Conservation (phyloP, 2,113 vertebrate species). For the Chloropsis hardwickii region DNA sequence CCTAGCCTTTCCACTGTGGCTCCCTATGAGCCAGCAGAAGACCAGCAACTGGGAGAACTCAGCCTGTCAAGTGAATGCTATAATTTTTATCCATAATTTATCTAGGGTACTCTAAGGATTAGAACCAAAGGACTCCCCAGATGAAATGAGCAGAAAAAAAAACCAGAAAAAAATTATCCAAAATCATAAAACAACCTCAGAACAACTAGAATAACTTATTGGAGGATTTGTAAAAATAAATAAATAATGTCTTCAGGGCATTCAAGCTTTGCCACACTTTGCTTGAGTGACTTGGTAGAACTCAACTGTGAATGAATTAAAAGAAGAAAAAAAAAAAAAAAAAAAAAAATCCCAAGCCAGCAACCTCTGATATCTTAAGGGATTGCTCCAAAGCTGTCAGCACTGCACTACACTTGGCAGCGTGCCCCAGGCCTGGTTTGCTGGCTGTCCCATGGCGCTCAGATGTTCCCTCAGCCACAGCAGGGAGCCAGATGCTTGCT, state of each 20-base stretch:
- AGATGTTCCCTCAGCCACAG: neutral
- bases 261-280: constrained; percentile 35
- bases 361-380: neutral
- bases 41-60: neutral
- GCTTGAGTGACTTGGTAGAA: constrained; percentile 8
- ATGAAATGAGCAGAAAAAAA: neutral
- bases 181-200: neutral
- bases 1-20: neutral
- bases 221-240: constrained; percentile 65
- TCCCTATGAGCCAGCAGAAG: neutral
- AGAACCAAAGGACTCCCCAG: constrained; percentile 11
- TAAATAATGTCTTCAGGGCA: constrained; percentile 8
- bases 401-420: neutral
- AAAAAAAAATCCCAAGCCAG: neutral
- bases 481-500: neutral
- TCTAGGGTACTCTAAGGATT: neutral
- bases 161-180: neutral
- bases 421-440: neutral
- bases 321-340: neutral
- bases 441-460: neutral
- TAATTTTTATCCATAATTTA: neutral
- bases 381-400: constrained; percentile 2
- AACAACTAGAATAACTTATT: constrained; percentile 45
- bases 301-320: neutral
- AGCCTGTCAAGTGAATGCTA: neutral